A percentile compares a stretch with the other conserved stretches of the same genome.
Conservation (phyloP, 2,888 invertebrate species). For the Craniophora ligustri region DNA sequence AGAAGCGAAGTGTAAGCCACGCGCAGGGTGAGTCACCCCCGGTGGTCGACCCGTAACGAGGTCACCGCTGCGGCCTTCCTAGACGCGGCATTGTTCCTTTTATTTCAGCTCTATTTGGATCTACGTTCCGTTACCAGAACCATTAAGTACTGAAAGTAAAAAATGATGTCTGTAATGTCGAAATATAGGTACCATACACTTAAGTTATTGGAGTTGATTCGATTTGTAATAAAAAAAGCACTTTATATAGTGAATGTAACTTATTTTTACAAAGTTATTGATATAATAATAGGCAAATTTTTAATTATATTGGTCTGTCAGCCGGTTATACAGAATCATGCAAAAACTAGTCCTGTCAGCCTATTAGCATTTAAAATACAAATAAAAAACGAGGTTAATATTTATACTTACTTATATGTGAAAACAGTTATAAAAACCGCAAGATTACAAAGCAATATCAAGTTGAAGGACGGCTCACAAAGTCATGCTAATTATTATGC, state of each 20-base stretch:
- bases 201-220: not conserved
- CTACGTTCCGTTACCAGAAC: conserved; percentile 8
- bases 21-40: conserved; percentile 58
- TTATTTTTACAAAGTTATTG: no score
- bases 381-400: no score
- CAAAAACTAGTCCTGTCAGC: no score
- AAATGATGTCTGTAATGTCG: not conserved
- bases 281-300: no score
- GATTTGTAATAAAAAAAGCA: no score
- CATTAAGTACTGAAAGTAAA: not conserved
- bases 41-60: conserved; percentile 53
- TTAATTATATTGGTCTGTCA: no score
- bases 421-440: conserved; percentile 7
- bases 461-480: conserved; percentile 48
- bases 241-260: no score
- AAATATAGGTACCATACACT: no score
- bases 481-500: conserved; percentile 49
- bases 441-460: conserved; percentile 28
- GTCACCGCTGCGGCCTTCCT: conserved; percentile 57
- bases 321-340: not conserved
- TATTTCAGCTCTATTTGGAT: conserved; percentile 39
- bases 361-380: no score
- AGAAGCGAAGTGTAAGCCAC: conserved; percentile 29
- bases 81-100: conserved; percentile 48
- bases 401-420: conserved; percentile 13